These are phyloP conservation scores for Daubentonia madagascariensis DNA, from an alignment of 2,113 vertebrate genomes.

Conservation along the genomic window DNA sequence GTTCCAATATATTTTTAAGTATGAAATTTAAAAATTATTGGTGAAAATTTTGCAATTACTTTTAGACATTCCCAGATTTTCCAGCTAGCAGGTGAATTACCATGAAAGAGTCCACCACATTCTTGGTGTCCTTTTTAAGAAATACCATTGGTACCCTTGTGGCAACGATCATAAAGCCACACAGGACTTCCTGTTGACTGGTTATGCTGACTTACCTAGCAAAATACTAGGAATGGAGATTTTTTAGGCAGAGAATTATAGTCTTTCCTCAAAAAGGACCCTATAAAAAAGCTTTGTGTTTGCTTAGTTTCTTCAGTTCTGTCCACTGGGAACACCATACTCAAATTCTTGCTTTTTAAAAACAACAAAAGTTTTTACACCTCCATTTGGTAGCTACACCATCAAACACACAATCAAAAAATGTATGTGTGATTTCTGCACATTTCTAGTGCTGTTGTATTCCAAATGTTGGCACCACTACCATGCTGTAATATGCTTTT, in stretches of 20 bases:
- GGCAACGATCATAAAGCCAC: neutral
- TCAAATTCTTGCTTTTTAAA: neutral
- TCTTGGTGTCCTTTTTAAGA: neutral
- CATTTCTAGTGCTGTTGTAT: neutral
- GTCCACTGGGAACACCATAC: neutral
- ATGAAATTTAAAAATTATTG: neutral
- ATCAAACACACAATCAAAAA: neutral
- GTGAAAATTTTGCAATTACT: neutral
- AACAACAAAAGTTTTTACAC: neutral
- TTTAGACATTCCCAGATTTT: neutral
- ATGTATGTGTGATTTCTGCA: neutral
- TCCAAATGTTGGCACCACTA: neutral
- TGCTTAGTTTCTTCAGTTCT: neutral
- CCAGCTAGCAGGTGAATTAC: neutral
- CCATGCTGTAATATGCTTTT: neutral
- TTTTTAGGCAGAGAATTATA: neutral
- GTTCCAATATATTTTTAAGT: too few relatives aligned
- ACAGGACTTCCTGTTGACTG: neutral
- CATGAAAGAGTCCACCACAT: neutral
- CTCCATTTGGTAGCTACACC: neutral
- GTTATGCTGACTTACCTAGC: neutral
- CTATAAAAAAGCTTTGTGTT: neutral
- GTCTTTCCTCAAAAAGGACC: neutral
- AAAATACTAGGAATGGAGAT: neutral
- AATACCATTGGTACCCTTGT: neutral